A percentile compares a stretch with the other conserved stretches of the same genome.
Conservation (phyloP, 2,113 vertebrate species). For the cat (Felis catus) region DNA sequence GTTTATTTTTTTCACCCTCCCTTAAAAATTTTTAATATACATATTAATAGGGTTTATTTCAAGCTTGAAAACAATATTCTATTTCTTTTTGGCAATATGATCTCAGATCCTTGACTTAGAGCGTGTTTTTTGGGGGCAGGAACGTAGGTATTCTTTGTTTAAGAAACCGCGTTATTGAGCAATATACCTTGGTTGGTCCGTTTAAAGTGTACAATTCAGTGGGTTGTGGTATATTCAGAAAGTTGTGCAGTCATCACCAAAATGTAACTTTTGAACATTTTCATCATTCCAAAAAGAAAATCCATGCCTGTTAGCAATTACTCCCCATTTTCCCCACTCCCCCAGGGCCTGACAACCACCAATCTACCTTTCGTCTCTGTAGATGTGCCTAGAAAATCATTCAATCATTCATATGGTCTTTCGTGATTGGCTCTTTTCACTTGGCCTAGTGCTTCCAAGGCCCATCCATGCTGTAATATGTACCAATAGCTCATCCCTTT, state of each 20-base stretch:
- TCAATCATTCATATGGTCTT: not conserved
- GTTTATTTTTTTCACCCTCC: not conserved
- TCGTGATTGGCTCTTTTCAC: not conserved
- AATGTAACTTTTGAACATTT: not conserved
- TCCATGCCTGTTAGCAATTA: not conserved
- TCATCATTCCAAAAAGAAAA: not conserved
- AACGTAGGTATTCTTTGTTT: not conserved
- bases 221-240: not conserved
- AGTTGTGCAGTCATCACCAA: not conserved
- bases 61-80: slow-evolving; percentile 12
- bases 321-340: not conserved
- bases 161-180: not conserved
- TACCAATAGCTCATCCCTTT: not conserved
- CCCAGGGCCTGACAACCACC: not conserved
- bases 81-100: slow-evolving; percentile 3
- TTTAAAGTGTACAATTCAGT: not conserved
- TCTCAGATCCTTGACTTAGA: not conserved
- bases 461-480: not conserved
- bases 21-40: not conserved
- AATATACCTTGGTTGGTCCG: not conserved
- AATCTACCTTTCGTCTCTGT: not conserved
- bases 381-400: not conserved
- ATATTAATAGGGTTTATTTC: not conserved
- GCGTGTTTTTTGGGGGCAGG: not conserved
- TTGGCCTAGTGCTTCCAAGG: not conserved